phyloP scores from a whole-genome alignment of 2,888 invertebrate species.

The Portevinia maculata region DNA sequence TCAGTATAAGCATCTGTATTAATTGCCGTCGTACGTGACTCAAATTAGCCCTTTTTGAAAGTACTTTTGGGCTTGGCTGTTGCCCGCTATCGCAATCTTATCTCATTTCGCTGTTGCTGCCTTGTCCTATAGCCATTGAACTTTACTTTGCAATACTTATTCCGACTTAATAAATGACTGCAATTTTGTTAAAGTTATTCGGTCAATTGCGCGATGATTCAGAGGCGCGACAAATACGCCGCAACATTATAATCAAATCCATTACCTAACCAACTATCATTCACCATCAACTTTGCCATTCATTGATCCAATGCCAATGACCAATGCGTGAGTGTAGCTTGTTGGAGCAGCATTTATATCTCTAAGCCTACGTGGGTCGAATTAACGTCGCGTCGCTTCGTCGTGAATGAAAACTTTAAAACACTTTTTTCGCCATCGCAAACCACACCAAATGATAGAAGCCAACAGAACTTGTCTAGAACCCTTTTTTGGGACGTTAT shows the following conservation, averaged over 20 bases:
- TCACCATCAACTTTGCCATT: slow-evolving; percentile 28
- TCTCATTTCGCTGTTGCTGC: slow-evolving; percentile 19
- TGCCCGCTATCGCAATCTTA: slow-evolving; percentile 30
- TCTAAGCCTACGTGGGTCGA: slow-evolving; percentile 48
- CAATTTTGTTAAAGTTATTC: slow-evolving; percentile 44
- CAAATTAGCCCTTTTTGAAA: slow-evolving; percentile 42
- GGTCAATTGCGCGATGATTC: slow-evolving; percentile 50
- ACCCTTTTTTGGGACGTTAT: slow-evolving; percentile 51
- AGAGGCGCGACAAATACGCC: slow-evolving; percentile 36
- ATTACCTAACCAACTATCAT: slow-evolving; percentile 42
- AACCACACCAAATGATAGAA: neutral
- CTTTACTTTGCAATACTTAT: slow-evolving; percentile 1
- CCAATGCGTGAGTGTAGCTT: slow-evolving; percentile 57
- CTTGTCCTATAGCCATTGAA: slow-evolving; percentile 38
- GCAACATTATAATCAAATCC: slow-evolving; percentile 61
- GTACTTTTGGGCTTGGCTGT: slow-evolving; percentile 43
- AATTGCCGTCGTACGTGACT: slow-evolving; percentile 44
- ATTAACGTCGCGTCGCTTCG: slow-evolving; percentile 38
- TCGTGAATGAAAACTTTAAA: slow-evolving; percentile 47
- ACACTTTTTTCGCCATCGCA: slow-evolving; percentile 18
- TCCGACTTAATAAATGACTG: neutral
- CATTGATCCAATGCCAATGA: slow-evolving; percentile 51
- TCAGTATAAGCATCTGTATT: slow-evolving; percentile 36
- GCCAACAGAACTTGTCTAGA: slow-evolving; percentile 25
- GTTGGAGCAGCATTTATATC: slow-evolving; percentile 31